These are phyloP conservation scores for Cygnus atratus DNA, from an alignment of 2,113 vertebrate genomes.

Conservation along the genomic window DNA sequence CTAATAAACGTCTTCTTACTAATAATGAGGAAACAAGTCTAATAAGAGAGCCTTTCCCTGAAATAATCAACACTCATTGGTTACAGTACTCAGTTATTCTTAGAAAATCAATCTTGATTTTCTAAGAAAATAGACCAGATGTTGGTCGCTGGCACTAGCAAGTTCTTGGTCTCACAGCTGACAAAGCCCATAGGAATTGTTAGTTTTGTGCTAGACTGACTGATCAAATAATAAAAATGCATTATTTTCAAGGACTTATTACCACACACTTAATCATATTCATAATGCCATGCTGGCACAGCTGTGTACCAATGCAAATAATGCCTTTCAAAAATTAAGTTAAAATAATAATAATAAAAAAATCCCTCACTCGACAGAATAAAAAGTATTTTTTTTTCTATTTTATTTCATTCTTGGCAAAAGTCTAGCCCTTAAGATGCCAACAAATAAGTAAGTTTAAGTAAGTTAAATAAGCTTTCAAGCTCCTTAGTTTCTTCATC, in stretches of 20 bases:
- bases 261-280: slow-evolving; percentile 42
- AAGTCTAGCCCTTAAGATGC: background rate
- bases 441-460: slow-evolving; percentile 56
- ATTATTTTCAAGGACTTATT: background rate
- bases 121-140: slow-evolving; percentile 12
- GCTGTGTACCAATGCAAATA: slow-evolving; percentile 57
- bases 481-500: slow-evolving; percentile 58
- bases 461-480: slow-evolving; percentile 68
- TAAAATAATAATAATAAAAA: background rate
- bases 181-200: background rate
- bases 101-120: slow-evolving; percentile 16
- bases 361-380: slow-evolving; percentile 47
- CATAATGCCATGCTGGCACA: slow-evolving; percentile 20
- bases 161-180: background rate
- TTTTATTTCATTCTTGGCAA: slow-evolving; percentile 47
- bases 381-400: background rate
- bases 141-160: background rate
- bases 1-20: background rate
- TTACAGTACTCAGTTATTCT: background rate
- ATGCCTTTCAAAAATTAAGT: slow-evolving; percentile 3
- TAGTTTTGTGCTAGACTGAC: background rate
- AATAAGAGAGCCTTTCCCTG: background rate
- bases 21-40: background rate
- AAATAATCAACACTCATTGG: background rate
- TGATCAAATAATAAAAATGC: background rate